These are phyloP conservation scores for Gobius niger DNA, from an alignment of 2,113 vertebrate genomes.

Conservation along the genomic window DNA sequence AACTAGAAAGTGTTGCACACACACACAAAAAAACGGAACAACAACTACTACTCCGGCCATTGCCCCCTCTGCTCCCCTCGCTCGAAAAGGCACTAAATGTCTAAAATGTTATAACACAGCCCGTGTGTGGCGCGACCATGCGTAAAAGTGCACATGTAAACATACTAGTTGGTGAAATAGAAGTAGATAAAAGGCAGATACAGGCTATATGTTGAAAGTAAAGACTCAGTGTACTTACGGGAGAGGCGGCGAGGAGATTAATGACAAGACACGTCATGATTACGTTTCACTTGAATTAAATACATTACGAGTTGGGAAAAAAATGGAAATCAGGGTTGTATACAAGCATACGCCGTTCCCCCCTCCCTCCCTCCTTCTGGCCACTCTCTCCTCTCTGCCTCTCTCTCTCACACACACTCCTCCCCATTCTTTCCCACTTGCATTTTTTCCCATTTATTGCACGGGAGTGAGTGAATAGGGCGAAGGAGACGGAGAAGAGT, in stretches of 20 bases:
- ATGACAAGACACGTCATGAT: conserved; percentile 86
- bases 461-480: conserved; percentile 73
- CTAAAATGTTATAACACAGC: conserved; percentile 15
- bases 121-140: conserved; percentile 38
- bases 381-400: conserved; percentile 39
- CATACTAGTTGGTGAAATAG: conserved; percentile 38
- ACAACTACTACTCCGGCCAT: conserved; percentile 49
- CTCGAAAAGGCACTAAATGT: background rate
- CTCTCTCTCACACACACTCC: conserved; percentile 42
- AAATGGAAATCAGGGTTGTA: conserved; percentile 82
- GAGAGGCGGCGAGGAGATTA: conserved; percentile 85
- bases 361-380: background rate
- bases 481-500: conserved; percentile 30
- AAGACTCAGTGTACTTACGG: conserved; percentile 83
- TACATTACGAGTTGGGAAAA: conserved; percentile 85
- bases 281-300: conserved; percentile 87
- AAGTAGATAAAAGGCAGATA: conserved; percentile 62
- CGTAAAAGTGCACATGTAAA: conserved; percentile 66
- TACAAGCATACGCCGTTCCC: conserved; percentile 82
- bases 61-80: conserved; percentile 53
- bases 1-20: conserved; percentile 33
- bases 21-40: background rate
- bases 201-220: conserved; percentile 76
- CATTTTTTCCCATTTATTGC: conserved; percentile 70
- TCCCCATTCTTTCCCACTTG: conserved; percentile 56